These are phyloP conservation scores for Palythoa grandis DNA, from an alignment of 92 coral and sea anemone species.

Conservation along the genomic window DNA sequence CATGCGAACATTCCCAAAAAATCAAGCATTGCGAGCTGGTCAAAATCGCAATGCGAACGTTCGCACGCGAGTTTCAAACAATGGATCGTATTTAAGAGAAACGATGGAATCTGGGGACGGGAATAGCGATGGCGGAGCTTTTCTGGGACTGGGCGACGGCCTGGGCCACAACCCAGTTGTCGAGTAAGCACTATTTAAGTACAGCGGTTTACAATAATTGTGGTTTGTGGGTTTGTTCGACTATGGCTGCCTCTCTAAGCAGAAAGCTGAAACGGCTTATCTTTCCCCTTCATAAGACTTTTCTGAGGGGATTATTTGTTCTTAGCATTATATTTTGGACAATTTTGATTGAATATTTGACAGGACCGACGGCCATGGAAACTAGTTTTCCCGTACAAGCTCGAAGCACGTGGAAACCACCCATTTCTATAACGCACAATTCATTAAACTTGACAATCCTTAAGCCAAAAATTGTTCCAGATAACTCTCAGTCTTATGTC, in stretches of 20 bases:
- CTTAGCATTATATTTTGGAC: slow-evolving; percentile 8
- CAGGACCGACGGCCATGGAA: slow-evolving; percentile 16
- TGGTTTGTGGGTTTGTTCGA: background rate
- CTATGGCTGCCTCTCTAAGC: background rate
- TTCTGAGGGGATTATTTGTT: background rate
- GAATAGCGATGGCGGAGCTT: too few relatives aligned
- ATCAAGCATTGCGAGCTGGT: too few relatives aligned
- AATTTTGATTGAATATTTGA: slow-evolving; percentile 29
- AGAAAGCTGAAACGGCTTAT: slow-evolving; percentile 5
- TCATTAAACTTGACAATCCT: slow-evolving; percentile 41
- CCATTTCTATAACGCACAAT: background rate
- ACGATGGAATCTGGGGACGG: too few relatives aligned
- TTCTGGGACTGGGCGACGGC: too few relatives aligned
- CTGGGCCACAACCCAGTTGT: background rate
- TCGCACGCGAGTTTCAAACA: too few relatives aligned
- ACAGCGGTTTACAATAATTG: background rate
- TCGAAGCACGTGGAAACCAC: slow-evolving; percentile 2
- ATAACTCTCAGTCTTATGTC: background rate
- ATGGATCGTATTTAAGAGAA: too few relatives aligned
- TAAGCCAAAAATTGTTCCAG: slow-evolving; percentile 47
- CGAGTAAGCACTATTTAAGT: background rate
- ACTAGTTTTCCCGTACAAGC: background rate
- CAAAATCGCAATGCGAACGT: too few relatives aligned
- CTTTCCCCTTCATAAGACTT: slow-evolving; percentile 22
- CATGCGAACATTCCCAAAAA: too few relatives aligned